Evolutionary conservation across 2,113 vertebrate species (phyloP), one percentile per base, ranked within the genome.

Genomic region (zebrafish (Danio rerio)): DNA sequence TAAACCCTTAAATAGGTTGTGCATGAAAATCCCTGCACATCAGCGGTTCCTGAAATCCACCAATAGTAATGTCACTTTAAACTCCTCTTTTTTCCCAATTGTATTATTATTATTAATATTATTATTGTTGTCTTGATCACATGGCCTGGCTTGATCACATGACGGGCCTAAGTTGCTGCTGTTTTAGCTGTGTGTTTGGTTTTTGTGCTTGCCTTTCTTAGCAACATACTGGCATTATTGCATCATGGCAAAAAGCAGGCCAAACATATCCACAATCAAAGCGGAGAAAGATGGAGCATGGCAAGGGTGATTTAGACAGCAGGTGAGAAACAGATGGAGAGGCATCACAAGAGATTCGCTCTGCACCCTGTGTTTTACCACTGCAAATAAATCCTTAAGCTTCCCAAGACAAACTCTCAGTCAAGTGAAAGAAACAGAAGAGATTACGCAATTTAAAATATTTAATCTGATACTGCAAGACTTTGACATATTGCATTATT

Each of bases 241-340:
- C 73, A 59, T 59, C 75, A 50, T 16, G 75, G 20, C 45, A 78
- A 78, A 7, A 63, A 62, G 20, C 45, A 5, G 45, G 11, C 55
- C 55, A 59, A 75, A 63, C 45, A 80, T 15, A 21, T 65, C 63
- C 13, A 21, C 43, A 40, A 52, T 78, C 42, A 68, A 70, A 73
- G 53, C 42, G 8, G 43, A 71, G 20, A 78, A 52, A 63, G 5
- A 58, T 65, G 47, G 21, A 7, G 58, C 16, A 42, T 79, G 50
- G 12, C 53, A 62, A 16, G 9, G 15, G 47, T 68, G 71, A 73
- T 83, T 59, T 18, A 53, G 31, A 69, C 81, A 80, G 66, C 63
- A 83, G 81, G 45, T 71, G 71, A 62, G 40, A 52, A 71, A 81
- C 85, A 81, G 82, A 73, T 86, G 78, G 82, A 50, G 42, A 66